Percentiles rank a stretch among this genome's conserved stretches.
phyloP scores from a whole-genome alignment of 2,797 vertebrate species.

The Miichthys miiuy region DNA sequence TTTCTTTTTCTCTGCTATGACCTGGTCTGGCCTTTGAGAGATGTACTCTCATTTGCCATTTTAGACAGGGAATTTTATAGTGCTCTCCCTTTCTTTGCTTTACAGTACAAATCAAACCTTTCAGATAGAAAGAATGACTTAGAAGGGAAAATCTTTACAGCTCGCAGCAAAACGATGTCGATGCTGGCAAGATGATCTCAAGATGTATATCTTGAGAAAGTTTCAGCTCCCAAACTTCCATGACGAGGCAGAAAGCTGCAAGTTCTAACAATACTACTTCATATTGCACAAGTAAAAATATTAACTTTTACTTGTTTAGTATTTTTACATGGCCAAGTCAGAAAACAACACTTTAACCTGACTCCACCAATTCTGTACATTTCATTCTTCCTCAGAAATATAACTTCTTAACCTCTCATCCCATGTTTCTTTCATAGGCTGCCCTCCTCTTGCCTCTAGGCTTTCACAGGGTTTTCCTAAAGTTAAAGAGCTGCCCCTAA shows the following conservation, averaged over 20 bases:
- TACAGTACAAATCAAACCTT: constrained; percentile 60
- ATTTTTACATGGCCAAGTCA: not conserved
- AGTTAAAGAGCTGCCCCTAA: constrained; percentile 69
- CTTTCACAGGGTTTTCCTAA: constrained; percentile 59
- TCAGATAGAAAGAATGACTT: constrained; percentile 38
- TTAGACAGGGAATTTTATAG: constrained; percentile 37
- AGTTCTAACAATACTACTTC: too few relatives aligned
- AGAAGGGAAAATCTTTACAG: constrained; percentile 44
- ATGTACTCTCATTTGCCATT: constrained; percentile 52
- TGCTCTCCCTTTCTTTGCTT: constrained; percentile 45
- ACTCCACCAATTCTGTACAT: not conserved
- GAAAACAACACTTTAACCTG: not conserved
- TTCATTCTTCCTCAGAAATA: not conserved
- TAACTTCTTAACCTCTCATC: not conserved
- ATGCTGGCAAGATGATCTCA: constrained; percentile 17
- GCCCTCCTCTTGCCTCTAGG: constrained; percentile 6
- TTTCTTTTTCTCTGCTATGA: constrained; percentile 45
- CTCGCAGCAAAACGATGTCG: constrained; percentile 40
- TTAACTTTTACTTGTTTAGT: not conserved
- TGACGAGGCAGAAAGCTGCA: too few relatives aligned
- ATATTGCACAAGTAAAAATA: not conserved
- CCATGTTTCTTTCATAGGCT: not conserved
- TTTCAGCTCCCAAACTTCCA: too few relatives aligned
- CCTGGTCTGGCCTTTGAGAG: constrained; percentile 73
- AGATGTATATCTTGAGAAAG: constrained; percentile 7